Evolutionary conservation across 2,888 invertebrate species (phyloP).

Genomic region (Ophion ellenae): DNA sequence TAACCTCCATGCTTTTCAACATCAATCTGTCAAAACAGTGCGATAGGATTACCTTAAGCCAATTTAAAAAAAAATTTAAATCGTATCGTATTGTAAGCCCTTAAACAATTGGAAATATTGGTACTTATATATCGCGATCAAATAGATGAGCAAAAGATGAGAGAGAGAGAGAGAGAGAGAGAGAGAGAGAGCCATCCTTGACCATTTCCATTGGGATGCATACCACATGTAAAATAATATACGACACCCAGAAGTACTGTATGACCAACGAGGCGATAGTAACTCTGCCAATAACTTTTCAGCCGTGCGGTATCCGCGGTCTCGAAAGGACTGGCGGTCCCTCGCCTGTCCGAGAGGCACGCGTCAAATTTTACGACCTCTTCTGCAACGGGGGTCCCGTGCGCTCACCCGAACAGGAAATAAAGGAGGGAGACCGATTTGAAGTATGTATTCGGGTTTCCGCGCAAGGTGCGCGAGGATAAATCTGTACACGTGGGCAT

Average conservation of each 20-base stretch:
- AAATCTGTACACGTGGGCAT: constrained; percentile 41
- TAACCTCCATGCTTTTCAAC: too few species aligned
- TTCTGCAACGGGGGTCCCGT: constrained; percentile 22
- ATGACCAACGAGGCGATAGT: constrained; percentile 34
- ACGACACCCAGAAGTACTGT: background rate
- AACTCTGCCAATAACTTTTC: constrained; percentile 61
- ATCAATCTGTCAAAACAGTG: too few species aligned
- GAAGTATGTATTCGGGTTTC: constrained; percentile 36
- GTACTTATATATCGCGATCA: too few species aligned
- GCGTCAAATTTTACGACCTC: constrained; percentile 58
- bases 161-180: too few species aligned
- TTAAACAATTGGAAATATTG: too few species aligned
- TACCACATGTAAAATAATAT: constrained; percentile 9
- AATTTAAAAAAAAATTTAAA: too few species aligned
- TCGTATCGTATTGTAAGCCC: too few species aligned
- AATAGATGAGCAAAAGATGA: too few species aligned
- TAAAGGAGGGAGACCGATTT: constrained; percentile 12
- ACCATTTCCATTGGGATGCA: constrained; percentile 36
- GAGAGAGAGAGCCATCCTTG: background rate
- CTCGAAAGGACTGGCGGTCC: constrained; percentile 7
- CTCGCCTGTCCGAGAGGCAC: constrained; percentile 33
- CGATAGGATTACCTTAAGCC: too few species aligned
- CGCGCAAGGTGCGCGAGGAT: constrained; percentile 54
- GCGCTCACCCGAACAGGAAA: constrained; percentile 16
- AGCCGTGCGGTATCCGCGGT: constrained; percentile 44